phyloP scores from a whole-genome alignment of 1,140 invertebrate genomes.

The Charaxes varanes region DNA sequence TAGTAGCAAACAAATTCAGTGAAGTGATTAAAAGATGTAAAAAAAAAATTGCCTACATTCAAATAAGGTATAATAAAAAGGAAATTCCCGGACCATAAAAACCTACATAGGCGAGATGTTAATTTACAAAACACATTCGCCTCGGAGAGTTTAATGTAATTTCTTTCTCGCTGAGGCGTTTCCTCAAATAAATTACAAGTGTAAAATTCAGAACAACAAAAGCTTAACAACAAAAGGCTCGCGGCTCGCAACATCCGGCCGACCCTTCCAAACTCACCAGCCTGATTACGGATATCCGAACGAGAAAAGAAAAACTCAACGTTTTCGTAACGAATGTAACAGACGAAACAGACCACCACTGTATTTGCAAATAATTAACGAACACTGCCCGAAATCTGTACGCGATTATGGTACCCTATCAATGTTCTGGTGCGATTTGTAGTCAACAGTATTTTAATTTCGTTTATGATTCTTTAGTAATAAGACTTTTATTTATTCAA shows the following conservation, averaged over 20 bases:
- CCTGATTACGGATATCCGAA: constrained; percentile 72
- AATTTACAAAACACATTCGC: constrained; percentile 72
- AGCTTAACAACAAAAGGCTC: constrained; percentile 71
- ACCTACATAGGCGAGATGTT: constrained; percentile 52
- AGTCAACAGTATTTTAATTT: too few relatives aligned
- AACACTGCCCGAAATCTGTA: constrained; percentile 15
- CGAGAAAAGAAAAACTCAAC: constrained; percentile 61
- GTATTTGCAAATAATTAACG: constrained; percentile 31
- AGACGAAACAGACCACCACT: constrained; percentile 40
- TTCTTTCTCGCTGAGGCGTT: constrained; percentile 69
- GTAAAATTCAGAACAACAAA: constrained; percentile 73
- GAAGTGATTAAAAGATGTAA: constrained; percentile 14
- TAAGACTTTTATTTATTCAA: too few relatives aligned
- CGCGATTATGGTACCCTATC: constrained; percentile 24
- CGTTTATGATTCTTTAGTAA: too few relatives aligned
- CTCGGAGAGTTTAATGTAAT: constrained; percentile 69
- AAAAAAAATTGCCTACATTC: constrained; percentile 12
- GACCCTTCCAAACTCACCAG: constrained; percentile 71
- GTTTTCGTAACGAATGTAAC: constrained; percentile 47
- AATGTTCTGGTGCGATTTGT: too few relatives aligned
- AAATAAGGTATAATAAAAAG: constrained; percentile 22
- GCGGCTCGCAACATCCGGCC: constrained; percentile 68
- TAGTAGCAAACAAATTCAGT: constrained; percentile 9
- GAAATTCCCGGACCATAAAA: constrained; percentile 35
- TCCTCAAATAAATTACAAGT: constrained; percentile 74